Base-by-base conservation (phyloP, 2,113 vertebrate species). In the Ahaetulla prasina region DNA sequence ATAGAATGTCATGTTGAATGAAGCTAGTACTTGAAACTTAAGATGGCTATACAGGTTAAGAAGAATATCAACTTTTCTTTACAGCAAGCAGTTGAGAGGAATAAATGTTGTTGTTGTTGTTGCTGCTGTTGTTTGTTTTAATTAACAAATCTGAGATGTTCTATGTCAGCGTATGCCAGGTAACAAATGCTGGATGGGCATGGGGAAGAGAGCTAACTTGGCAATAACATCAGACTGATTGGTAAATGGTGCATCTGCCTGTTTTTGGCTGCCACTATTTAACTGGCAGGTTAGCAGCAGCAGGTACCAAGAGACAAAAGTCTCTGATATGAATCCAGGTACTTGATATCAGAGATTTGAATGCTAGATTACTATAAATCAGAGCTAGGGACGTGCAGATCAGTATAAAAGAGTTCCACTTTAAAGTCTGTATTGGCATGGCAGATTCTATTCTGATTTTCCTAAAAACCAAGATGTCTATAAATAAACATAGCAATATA, bases 31-130 rank as follows among this genome's bases (percentile, higher is more conserved):
- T 84, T 90, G 92, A 60, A 90, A 63, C 43, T 11, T 39, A 35
- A 89, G 45, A 22, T 45, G 55, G 22, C 49, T 85, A 45, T 49
- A 27, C 52, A 57, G 74, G 45, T 39, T 16, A 60, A 4, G 45
- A 50, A 47, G 16, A 92, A 90, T 85, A 63, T 85, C 16, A 85
- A 90, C 22, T 92, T 89, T 57, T 57, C 43, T 22, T 55, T 8
- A 60, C n/a, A 92, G 30, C 39, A 85, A 86, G 88, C 45, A n/a
- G 54, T 90, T 88, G 60, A 85, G 52, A 92, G 52, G 45, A 90
- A 8, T 90, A 85, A 90, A 80, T 89, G 2, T 8, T 85, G 60
- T n/a, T 63, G 12, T n/a, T 63, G 11, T 5, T 68, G 60, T 30
- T 63, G 57, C 3, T 63, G 45, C 45, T 47, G 6, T 27, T 85